phyloP scores from a whole-genome alignment of 2,888 invertebrate genomes.

The Volucella zonaria region DNA sequence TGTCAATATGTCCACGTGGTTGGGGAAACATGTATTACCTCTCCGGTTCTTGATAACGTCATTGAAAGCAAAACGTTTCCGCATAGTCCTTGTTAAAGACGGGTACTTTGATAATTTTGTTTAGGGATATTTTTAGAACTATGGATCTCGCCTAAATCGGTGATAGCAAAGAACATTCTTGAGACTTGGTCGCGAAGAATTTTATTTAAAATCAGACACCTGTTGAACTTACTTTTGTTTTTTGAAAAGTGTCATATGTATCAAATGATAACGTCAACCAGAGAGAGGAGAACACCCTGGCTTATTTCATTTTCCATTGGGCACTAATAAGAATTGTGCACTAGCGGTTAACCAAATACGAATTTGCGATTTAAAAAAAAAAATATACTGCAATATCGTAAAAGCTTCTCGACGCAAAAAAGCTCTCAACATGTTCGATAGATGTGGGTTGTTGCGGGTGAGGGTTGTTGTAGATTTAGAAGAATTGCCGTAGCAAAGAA shows the following conservation, averaged over 20 bases:
- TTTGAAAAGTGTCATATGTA: no score
- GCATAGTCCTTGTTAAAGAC: not conserved
- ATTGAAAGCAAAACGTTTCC: slow-evolving; percentile 15
- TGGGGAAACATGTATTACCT: not conserved
- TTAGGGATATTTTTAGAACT: not conserved
- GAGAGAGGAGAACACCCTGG: no score
- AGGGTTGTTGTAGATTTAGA: not conserved
- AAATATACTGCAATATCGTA: slow-evolving; percentile 1
- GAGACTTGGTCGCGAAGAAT: no score
- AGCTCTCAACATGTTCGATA: slow-evolving; percentile 33
- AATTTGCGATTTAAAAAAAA: not conserved
- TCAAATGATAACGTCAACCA: no score
- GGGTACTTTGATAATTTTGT: not conserved
- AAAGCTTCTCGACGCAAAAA: not conserved
- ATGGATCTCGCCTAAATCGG: no score
- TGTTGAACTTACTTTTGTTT: no score
- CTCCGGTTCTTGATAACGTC: slow-evolving; percentile 30
- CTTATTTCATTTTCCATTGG: not conserved
- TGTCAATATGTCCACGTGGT: not conserved
- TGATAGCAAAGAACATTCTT: no score
- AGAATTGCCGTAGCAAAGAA: not conserved
- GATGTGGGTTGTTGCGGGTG: not conserved
- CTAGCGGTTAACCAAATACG: not conserved
- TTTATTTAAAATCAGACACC: no score
- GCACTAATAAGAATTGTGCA: slow-evolving; percentile 15